Evolutionary conservation across 2,888 invertebrate genomes (phyloP).

Genomic region (Sabellastarte sp.): DNA sequence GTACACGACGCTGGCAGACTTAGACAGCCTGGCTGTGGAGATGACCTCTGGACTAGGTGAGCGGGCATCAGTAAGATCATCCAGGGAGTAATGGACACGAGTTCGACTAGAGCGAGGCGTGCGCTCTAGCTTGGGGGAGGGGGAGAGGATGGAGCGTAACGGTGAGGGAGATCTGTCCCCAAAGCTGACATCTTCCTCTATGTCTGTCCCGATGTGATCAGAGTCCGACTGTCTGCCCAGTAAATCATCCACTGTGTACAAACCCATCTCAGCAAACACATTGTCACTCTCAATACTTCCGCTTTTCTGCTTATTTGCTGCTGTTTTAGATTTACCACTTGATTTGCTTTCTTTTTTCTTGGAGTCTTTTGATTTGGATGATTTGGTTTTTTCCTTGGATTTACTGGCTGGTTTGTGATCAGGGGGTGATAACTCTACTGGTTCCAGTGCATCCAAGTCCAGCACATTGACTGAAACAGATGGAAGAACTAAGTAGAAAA

Average conservation of each 20-base stretch:
- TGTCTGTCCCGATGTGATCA: constrained; percentile 25
- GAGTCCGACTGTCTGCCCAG: constrained; percentile 26
- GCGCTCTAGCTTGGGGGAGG: constrained; percentile 14
- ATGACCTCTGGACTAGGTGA: constrained; percentile 28
- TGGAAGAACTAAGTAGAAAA: no score
- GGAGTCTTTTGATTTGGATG: not conserved
- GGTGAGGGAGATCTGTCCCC: constrained; percentile 8
- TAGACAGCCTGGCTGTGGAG: constrained; percentile 15
- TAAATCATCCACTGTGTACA: constrained; percentile 51
- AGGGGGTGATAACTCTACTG: not conserved
- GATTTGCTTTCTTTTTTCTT: not conserved
- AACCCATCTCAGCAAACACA: constrained; percentile 42
- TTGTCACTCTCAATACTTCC: not conserved
- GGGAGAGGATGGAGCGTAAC: constrained; percentile 24
- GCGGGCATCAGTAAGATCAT: constrained; percentile 19
- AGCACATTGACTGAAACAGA: not conserved
- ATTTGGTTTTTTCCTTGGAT: not conserved
- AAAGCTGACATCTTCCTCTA: not conserved
- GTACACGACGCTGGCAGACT: constrained; percentile 24
- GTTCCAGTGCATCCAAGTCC: constrained; percentile 4
- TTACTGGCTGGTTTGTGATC: not conserved
- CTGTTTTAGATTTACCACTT: no score
- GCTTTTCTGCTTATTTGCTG: not conserved
- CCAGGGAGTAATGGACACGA: constrained; percentile 19
- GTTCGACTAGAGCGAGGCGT: constrained; percentile 22